Conservation (phyloP, 2,888 invertebrate species). For the Thalpophila matura region DNA sequence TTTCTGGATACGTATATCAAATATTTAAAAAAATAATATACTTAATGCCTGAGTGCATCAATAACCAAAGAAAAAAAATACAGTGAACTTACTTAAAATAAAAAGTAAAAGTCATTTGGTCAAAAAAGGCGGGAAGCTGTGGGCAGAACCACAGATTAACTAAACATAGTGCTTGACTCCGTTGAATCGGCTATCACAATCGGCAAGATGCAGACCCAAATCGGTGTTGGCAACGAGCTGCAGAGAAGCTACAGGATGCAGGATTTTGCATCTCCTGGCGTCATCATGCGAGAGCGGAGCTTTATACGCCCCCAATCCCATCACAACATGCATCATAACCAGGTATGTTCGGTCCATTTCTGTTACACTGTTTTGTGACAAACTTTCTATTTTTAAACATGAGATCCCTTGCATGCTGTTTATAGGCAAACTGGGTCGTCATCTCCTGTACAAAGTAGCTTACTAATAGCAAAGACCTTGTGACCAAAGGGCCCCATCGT, state of each 20-base stretch:
- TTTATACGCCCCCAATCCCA: conserved; percentile 92
- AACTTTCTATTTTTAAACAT: conserved; percentile 20
- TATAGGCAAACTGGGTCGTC: conserved; percentile 33
- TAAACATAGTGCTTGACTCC: conserved; percentile 45
- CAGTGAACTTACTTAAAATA: conserved; percentile 59
- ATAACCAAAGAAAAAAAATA: conserved; percentile 76
- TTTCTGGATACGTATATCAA: conserved; percentile 56
- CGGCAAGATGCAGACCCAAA: conserved; percentile 86
- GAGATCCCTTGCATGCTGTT: not conserved
- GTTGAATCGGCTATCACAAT: conserved; percentile 44
- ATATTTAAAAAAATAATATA: conserved; percentile 44
- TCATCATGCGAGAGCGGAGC: conserved; percentile 93
- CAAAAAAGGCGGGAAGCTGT: conserved; percentile 60
- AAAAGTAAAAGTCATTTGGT: conserved; percentile 53
- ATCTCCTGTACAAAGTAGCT: conserved; percentile 20
- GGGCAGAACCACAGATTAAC: conserved; percentile 54
- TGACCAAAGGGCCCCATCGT: conserved; percentile 33
- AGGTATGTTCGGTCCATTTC: conserved; percentile 72
- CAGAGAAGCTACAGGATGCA: conserved; percentile 89
- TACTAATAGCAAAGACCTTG: conserved; percentile 49
- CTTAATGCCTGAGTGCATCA: conserved; percentile 72
- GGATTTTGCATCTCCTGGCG: conserved; percentile 90
- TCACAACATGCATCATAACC: conserved; percentile 90
- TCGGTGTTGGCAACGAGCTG: conserved; percentile 84
- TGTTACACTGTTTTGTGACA: not conserved